Evolutionary conservation across 2,113 vertebrate species (phyloP).

Genomic region (Cottus gobio): DNA sequence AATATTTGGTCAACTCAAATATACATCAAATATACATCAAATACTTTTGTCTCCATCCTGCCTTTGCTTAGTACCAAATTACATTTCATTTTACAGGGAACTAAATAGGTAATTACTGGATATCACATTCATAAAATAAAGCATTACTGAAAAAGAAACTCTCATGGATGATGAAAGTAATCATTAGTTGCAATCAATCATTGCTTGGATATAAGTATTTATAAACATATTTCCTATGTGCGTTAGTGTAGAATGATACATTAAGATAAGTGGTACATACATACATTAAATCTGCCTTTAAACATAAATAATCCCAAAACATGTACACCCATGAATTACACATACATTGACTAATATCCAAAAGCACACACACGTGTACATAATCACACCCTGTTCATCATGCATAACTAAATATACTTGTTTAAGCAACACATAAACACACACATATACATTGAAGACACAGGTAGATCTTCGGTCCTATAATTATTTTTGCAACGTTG

Average conservation of each 20-base stretch:
- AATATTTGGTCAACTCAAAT: too few species aligned
- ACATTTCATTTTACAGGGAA: too few species aligned
- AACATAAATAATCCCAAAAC: not conserved
- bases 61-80: too few species aligned
- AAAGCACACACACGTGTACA: not conserved
- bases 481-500: constrained; percentile 40
- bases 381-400: not conserved
- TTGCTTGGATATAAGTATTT: not conserved
- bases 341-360: not conserved
- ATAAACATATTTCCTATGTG: not conserved
- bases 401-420: not conserved
- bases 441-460: not conserved
- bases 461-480: constrained; percentile 27
- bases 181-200: not conserved
- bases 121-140: not conserved
- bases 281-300: not conserved
- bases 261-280: not conserved
- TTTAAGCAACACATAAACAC: not conserved
- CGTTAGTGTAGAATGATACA: not conserved
- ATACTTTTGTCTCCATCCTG: too few species aligned
- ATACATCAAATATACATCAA: too few species aligned
- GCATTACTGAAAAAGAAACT: not conserved
- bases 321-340: too few species aligned
- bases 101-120: not conserved
- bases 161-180: not conserved